Conservation (phyloP, 2,113 vertebrate species). For the Hyaena hyaena region DNA sequence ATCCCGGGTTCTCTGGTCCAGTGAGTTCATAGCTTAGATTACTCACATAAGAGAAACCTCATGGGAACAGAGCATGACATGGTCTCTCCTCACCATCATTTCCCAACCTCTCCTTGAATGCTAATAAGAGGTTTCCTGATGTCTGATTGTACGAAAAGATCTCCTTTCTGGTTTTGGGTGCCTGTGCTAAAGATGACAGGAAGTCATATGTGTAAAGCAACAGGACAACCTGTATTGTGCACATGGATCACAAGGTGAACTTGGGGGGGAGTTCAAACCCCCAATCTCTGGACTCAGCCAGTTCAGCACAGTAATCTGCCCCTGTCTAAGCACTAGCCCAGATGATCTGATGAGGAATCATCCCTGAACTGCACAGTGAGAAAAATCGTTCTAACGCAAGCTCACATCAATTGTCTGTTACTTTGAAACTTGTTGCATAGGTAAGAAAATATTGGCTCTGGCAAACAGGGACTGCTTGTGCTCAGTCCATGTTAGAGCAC, state of each 20-base stretch:
- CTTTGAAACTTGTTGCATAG: slow-evolving; percentile 18
- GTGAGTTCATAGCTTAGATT: background rate
- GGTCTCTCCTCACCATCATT: background rate
- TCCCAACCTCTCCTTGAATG: background rate
- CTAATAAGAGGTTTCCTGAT: background rate
- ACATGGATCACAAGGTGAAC: background rate
- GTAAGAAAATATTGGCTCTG: background rate
- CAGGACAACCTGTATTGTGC: no score
- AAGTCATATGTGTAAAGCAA: background rate
- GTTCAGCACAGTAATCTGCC: background rate
- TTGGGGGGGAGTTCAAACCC: background rate
- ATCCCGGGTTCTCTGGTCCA: background rate
- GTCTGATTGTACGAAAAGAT: background rate
- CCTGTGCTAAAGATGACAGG: background rate
- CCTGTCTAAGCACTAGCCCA: background rate
- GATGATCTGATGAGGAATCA: background rate
- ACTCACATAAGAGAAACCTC: background rate
- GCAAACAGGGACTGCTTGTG: background rate
- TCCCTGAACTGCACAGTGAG: background rate
- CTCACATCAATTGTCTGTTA: background rate
- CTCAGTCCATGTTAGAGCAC: background rate
- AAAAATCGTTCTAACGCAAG: background rate
- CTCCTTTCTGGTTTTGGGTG: slow-evolving; percentile 57
- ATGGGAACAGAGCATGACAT: background rate
- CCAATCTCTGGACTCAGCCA: background rate